phyloP scores from a whole-genome alignment of 2,113 vertebrate species.

The Hyperoodon ampullatus region DNA sequence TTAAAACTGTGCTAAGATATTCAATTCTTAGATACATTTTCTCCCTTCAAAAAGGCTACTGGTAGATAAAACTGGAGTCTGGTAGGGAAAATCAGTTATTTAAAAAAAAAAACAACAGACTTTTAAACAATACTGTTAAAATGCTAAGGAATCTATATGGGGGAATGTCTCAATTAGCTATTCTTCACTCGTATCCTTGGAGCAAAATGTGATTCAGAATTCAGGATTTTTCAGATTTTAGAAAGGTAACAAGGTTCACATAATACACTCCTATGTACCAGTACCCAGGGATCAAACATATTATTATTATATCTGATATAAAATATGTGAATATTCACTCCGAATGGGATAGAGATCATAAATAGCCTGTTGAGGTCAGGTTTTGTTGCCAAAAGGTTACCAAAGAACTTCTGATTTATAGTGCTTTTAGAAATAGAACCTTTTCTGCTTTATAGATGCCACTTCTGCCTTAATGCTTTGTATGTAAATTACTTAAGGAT shows the following conservation, averaged over 20 bases:
- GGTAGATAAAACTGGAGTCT: conserved; percentile 3
- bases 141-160: background rate
- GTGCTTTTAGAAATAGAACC: conserved; percentile 47
- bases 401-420: background rate
- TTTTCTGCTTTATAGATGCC: conserved; percentile 32
- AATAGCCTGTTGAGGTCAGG: background rate
- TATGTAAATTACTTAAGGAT: background rate
- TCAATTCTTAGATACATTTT: conserved; percentile 5
- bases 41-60: background rate
- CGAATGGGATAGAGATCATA: conserved; percentile 1
- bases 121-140: conserved; percentile 29
- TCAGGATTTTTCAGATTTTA: conserved; percentile 27
- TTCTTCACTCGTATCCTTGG: background rate
- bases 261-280: background rate
- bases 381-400: conserved; percentile 8
- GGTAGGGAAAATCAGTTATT: background rate
- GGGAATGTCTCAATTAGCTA: background rate
- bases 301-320: background rate
- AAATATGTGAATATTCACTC: conserved; percentile 10
- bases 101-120: background rate
- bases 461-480: conserved; percentile 17
- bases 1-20: background rate
- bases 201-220: conserved; percentile 31
- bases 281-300: background rate
- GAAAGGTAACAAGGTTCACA: background rate